Evolutionary conservation across 2,888 invertebrate species (phyloP).

Genomic region (Acleris emargana): DNA sequence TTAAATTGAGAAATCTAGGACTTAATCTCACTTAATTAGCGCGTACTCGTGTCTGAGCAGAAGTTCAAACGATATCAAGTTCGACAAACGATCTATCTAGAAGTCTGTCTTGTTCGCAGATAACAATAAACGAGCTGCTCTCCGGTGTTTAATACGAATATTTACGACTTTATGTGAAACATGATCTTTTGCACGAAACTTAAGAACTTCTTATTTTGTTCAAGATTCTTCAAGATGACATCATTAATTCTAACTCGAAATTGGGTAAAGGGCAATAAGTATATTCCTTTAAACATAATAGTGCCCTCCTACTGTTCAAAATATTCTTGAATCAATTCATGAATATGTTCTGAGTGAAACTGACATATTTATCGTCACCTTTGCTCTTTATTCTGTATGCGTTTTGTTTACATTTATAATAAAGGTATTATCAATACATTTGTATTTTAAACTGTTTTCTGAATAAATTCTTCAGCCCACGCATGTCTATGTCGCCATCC

Average conservation of each 20-base stretch:
- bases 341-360: constrained; percentile 9
- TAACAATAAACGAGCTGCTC: neutral
- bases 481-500: constrained; percentile 27
- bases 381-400: neutral
- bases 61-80: too few species aligned
- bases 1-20: too few species aligned
- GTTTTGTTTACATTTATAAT: constrained; percentile 12
- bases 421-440: constrained; percentile 7
- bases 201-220: neutral
- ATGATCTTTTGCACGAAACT: constrained; percentile 1
- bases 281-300: neutral
- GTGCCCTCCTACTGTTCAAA: neutral
- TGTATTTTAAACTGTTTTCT: constrained; percentile 9
- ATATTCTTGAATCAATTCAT: neutral
- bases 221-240: too few species aligned
- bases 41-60: too few species aligned
- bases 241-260: too few species aligned
- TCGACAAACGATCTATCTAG: too few species aligned
- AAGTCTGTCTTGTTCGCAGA: neutral
- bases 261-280: too few species aligned
- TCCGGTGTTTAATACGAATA: neutral
- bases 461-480: constrained; percentile 17
- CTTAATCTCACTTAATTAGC: too few species aligned
- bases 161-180: neutral
- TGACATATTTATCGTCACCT: constrained; percentile 6